A percentile compares a stretch with the other conserved stretches of the same genome.
Conservation (phyloP, 2,888 invertebrate genomes). For the Pteria penguin region DNA sequence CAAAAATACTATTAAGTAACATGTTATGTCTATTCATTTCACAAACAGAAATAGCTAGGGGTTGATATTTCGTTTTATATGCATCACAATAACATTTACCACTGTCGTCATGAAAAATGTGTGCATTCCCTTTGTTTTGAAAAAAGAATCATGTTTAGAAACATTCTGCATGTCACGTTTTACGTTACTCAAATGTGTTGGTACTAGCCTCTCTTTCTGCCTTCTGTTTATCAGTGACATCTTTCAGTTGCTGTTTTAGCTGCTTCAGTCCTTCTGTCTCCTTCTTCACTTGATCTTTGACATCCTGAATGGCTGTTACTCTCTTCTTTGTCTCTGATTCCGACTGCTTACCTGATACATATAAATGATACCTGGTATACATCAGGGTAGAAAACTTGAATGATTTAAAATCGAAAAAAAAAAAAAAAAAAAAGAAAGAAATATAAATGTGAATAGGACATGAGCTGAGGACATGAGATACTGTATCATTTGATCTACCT, state of each 20-base stretch:
- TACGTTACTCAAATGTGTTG: no score
- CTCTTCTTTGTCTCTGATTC: conserved; percentile 74
- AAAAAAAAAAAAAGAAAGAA: no score
- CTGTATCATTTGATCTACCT: not conserved
- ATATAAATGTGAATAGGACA: no score
- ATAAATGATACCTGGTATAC: not conserved
- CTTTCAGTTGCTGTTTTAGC: conserved; percentile 68
- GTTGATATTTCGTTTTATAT: no score
- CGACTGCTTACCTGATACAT: conserved; percentile 58
- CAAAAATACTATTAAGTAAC: not conserved
- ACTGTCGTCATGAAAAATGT: not conserved
- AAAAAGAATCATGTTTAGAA: no score
- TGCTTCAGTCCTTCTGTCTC: conserved; percentile 73
- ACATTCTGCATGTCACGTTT: no score
- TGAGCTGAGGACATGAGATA: no score
- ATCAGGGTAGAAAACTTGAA: not conserved
- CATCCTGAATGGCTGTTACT: conserved; percentile 73
- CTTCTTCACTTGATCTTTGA: conserved; percentile 73
- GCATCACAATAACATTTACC: not conserved
- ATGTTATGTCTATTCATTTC: not conserved
- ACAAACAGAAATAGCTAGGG: not conserved
- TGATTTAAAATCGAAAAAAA: no score
- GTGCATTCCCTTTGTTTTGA: no score
- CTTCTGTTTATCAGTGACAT: conserved; percentile 71
- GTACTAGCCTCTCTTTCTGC: conserved; percentile 69